These are phyloP conservation scores for Erithacus rubecula DNA, from an alignment of 2,797 vertebrate genomes.

Conservation along the genomic window DNA sequence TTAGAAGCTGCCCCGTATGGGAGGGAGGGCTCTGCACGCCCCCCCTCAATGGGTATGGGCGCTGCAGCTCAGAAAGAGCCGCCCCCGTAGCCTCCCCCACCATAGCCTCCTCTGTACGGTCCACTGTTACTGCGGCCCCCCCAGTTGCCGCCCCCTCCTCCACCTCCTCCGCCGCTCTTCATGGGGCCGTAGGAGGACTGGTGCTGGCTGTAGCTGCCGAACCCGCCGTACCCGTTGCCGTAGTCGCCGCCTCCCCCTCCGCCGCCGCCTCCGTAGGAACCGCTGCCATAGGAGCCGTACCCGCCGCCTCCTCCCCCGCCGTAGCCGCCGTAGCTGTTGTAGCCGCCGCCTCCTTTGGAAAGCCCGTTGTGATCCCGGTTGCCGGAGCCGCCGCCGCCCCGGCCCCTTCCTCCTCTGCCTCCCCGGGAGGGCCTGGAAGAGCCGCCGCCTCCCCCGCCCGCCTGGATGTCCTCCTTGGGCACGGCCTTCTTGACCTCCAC, in stretches of 20 bases:
- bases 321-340: slow-evolving; percentile 84
- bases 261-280: slow-evolving; percentile 80
- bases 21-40: slow-evolving; percentile 55
- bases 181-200: slow-evolving; percentile 92
- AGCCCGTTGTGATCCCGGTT: slow-evolving; percentile 83
- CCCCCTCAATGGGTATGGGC: not conserved
- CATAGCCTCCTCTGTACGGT: slow-evolving; percentile 91
- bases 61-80: slow-evolving; percentile 71
- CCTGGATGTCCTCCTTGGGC: slow-evolving; percentile 94
- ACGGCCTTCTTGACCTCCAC: slow-evolving; percentile 98
- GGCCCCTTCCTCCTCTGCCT: slow-evolving; percentile 76
- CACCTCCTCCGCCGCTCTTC: slow-evolving; percentile 83
- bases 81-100: slow-evolving; percentile 86
- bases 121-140: slow-evolving; percentile 86
- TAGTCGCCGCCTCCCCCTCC: slow-evolving; percentile 80
- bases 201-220: slow-evolving; percentile 94
- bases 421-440: slow-evolving; percentile 79
- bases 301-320: slow-evolving; percentile 78
- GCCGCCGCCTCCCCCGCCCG: slow-evolving; percentile 79
- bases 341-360: slow-evolving; percentile 83
- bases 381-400: slow-evolving; percentile 77
- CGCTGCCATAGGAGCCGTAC: slow-evolving; percentile 85
- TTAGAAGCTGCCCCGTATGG: slow-evolving; percentile 41
- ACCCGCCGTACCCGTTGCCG: slow-evolving; percentile 92
- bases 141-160: slow-evolving; percentile 77